Base-by-base conservation (phyloP, 2,797 vertebrate species). In the Poecilia picta region DNA sequence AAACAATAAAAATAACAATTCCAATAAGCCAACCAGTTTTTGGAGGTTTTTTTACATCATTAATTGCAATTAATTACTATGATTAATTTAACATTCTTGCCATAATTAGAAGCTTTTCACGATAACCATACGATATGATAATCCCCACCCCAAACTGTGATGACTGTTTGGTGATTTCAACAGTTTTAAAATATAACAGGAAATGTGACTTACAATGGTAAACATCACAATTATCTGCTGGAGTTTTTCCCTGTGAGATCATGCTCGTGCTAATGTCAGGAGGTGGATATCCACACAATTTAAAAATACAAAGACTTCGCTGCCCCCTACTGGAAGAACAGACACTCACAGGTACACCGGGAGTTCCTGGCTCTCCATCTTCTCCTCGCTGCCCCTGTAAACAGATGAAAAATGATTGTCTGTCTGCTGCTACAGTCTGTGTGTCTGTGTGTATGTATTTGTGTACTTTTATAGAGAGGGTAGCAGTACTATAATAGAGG, bases 371-470 rank as follows among this genome's bases (percentile, higher is more conserved):
- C 8, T 91, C 87, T 77, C 95, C 96, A 13, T 93, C 94, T 74
- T 76, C 86, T 75, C 96, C 95, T 80, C 71, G 89, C 57, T 95
- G 91, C 62, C 95, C 96, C 96, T 96, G 91, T 82, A 89, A 90
- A 87, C 59, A 88, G 53, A 94, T 36, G 83, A 75, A 90, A 82
- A 71, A 83, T 72, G 80, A 89, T 87, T 84, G 80, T 72, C 80
- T 79, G 77, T 57, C 39, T 57, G 57, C 12, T 78, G 47, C 66
- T 28, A 4, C 36, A 8, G 12, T 11, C 8, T 39, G 20, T 71
- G 78, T 5, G 31, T 8, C 31, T 18, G 59, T 71, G 78, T 5
- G 31, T 8, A 31, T 18, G 59, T 55, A n/a, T 11, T 10, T 53
- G 23, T 53, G 51, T 53, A 53, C 51, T 25, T 53, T 11, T 55